A percentile compares a stretch with the other conserved stretches of the same genome.
phyloP scores from a whole-genome alignment of 1,140 invertebrate genomes.

The Leptinotarsa defecta region DNA sequence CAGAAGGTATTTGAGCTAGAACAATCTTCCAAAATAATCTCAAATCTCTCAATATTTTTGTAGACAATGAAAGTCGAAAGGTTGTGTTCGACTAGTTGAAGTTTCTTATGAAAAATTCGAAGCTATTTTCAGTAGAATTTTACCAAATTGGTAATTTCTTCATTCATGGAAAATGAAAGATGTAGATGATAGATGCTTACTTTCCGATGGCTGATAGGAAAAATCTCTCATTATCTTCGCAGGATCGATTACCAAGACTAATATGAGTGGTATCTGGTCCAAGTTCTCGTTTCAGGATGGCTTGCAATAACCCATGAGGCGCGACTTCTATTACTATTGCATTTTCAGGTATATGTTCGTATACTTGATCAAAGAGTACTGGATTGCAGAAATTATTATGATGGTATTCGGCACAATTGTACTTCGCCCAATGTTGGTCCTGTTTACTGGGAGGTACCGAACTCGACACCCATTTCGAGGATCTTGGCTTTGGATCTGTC shows the following conservation, averaged over 20 bases:
- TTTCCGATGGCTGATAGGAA: conserved; percentile 76
- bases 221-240: conserved; percentile 70
- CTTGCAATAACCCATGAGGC: conserved; percentile 78
- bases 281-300: conserved; percentile 70
- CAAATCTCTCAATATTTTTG: too few species aligned
- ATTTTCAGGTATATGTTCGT: conserved; percentile 74
- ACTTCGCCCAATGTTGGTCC: conserved; percentile 66
- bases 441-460: conserved; percentile 79
- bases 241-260: conserved; percentile 74
- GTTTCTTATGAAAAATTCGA: too few species aligned
- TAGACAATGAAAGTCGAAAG: too few species aligned
- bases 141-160: too few species aligned
- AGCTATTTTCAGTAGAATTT: too few species aligned
- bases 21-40: too few species aligned
- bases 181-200: conserved; percentile 55
- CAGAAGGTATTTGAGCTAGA: too few species aligned
- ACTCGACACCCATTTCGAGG: conserved; percentile 81
- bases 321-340: conserved; percentile 81
- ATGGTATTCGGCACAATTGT: conserved; percentile 87
- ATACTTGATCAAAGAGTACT: conserved; percentile 84
- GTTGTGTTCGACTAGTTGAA: too few species aligned
- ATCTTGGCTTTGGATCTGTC: conserved; percentile 69
- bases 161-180: too few species aligned
- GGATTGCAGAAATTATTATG: conserved; percentile 85
- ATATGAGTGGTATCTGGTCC: conserved; percentile 68